Evolutionary conservation across 2,113 vertebrate genomes (phyloP).

Genomic region (Rhynchopsitta pachyrhyncha): DNA sequence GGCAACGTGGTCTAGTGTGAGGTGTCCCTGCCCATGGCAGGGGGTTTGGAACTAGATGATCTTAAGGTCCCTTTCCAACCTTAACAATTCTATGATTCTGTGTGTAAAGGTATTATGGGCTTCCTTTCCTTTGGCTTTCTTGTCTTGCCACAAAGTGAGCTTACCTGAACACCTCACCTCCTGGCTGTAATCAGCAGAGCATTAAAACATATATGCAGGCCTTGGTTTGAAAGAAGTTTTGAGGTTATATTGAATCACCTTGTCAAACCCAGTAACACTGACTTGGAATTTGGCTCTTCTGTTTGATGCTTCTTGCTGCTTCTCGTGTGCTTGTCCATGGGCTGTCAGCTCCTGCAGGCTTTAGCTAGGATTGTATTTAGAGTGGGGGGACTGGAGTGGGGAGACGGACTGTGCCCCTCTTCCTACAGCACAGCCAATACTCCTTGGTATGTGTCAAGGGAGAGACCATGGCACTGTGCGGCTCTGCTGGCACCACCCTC

Average conservation of each 20-base stretch:
- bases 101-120: neutral
- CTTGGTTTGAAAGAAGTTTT: neutral
- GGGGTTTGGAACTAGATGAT: neutral
- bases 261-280: neutral
- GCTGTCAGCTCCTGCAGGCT: neutral
- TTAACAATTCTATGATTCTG: neutral
- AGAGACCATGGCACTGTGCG: accelerated
- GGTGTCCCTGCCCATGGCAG: neutral
- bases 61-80: neutral
- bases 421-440: neutral
- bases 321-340: accelerated
- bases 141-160: neutral
- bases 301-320: neutral
- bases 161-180: neutral
- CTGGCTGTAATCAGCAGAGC: neutral
- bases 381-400: neutral
- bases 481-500: neutral
- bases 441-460: accelerated
- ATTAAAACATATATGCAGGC: neutral
- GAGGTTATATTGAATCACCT: neutral
- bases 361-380: neutral
- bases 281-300: neutral
- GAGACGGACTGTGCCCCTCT: neutral
- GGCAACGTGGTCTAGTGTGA: neutral
- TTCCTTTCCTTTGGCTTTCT: neutral